These are phyloP conservation scores for Bombylius discolor DNA, from an alignment of 2,888 invertebrate species.

Conservation along the genomic window DNA sequence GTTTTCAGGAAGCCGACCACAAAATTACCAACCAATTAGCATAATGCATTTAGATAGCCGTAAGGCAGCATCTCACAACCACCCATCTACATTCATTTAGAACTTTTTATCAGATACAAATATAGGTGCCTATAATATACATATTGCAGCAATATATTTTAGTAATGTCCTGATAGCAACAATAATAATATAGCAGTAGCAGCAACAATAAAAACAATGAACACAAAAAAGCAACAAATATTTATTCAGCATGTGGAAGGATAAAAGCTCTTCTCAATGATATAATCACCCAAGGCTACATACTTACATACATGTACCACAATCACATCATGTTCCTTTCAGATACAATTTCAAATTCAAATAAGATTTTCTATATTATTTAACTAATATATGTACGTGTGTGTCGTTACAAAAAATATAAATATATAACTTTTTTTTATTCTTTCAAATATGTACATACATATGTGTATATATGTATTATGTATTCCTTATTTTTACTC, in stretches of 20 bases:
- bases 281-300: not conserved
- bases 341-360: slow-evolving; percentile 4
- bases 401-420: not conserved
- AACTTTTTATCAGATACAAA: no score
- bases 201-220: no score
- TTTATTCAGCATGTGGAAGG: not conserved
- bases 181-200: no score
- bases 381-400: not conserved
- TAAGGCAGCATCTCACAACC: not conserved
- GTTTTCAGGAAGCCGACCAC: not conserved
- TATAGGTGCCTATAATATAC: no score
- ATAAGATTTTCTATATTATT: slow-evolving; percentile 2
- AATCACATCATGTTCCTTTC: not conserved
- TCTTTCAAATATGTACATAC: not conserved
- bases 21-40: slow-evolving; percentile 10
- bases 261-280: slow-evolving; percentile 1
- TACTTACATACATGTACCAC: not conserved
- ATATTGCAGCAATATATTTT: no score
- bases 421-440: not conserved
- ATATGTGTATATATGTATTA: not conserved
- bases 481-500: not conserved
- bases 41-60: slow-evolving; percentile 2
- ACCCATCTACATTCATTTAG: no score
- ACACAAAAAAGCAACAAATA: no score
- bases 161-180: no score